Evolutionary conservation across 2,797 vertebrate species (phyloP).

Genomic region (Pantherophis alleghaniensis): DNA sequence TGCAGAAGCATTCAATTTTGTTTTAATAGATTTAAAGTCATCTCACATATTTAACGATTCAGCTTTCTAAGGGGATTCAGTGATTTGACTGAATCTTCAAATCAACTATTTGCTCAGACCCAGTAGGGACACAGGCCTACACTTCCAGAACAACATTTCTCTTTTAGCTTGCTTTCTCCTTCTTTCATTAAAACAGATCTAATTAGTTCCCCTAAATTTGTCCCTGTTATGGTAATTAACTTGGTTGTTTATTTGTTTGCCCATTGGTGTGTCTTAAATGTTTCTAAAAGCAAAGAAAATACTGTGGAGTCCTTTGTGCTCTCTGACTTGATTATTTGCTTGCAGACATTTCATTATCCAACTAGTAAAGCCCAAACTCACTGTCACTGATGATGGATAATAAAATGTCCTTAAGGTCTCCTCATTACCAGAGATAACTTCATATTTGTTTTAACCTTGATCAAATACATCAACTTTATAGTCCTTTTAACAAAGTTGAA

Average conservation of each 20-base stretch:
- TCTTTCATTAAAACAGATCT: constrained; percentile 1
- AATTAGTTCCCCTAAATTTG: constrained; percentile 7
- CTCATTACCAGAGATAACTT: background rate
- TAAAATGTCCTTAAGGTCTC: background rate
- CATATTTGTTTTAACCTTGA: background rate
- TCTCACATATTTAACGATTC: background rate
- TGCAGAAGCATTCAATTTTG: background rate
- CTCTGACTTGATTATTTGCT: background rate
- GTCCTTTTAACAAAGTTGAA: background rate
- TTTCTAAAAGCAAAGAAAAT: constrained; percentile 28
- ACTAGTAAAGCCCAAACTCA: background rate
- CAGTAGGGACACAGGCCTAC: background rate
- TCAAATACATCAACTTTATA: background rate
- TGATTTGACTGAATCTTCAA: background rate
- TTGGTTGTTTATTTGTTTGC: constrained; percentile 45
- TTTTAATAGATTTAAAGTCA: background rate
- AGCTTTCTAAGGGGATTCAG: background rate
- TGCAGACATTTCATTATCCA: background rate
- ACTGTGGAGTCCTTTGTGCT: background rate
- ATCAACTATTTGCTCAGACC: background rate
- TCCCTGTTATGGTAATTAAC: constrained; percentile 36
- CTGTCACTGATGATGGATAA: background rate
- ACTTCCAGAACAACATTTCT: constrained; percentile 15
- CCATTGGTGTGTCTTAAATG: constrained; percentile 24
- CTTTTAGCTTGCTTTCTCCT: constrained; percentile 41